Evolutionary conservation across 2,888 invertebrate species (phyloP), one percentile per base, ranked within the genome.

Genomic region (Ethmia dodecea): DNA sequence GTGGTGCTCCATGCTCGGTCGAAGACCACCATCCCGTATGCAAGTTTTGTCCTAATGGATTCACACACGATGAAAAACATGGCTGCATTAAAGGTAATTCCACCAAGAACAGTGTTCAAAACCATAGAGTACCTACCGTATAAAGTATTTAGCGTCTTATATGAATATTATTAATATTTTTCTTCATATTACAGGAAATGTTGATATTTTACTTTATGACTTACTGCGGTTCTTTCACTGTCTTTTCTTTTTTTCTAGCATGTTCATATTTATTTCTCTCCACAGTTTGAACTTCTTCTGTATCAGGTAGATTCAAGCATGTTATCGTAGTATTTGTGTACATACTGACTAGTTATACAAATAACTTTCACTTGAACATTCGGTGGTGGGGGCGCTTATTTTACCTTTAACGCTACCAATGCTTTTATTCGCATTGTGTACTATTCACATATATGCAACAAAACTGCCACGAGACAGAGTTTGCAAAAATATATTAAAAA

Each of bases 1-100:
- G 96, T 86, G 93, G 94, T 62, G 93, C 94, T 55, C 96, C 96
- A 63, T 97, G 97, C 89, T 93, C 93, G 86, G 96, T 96, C 63
- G 95, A 96, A 90, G 94, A 96, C 84, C 97, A 97, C 89, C 94
- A 93, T 88, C 94, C 96, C 60, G 92, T 94, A 83, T 97, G 97
- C 93, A 95, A 95, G 92, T 95, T 94, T 91, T 97, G 97, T 89
- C 95, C 96, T 72, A 90, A 91, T 84, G 97, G 96, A 89, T 96
- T 93, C 90, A 92, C 92, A 88, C 93, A 94, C 83, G 95, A 96
- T 88, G 91, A 94, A 75, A 92, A 92, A 89, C 93, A 93, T 88
- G 96, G 96, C 93, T 97, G 96, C 90, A 92, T 94, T 88, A 94
- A 95, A 96, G 96, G 96, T 96, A 96, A 95, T 80, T 73, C 58